These are phyloP conservation scores for Stenodera caucasica DNA, from an alignment of 2,888 invertebrate genomes.

Conservation along the genomic window DNA sequence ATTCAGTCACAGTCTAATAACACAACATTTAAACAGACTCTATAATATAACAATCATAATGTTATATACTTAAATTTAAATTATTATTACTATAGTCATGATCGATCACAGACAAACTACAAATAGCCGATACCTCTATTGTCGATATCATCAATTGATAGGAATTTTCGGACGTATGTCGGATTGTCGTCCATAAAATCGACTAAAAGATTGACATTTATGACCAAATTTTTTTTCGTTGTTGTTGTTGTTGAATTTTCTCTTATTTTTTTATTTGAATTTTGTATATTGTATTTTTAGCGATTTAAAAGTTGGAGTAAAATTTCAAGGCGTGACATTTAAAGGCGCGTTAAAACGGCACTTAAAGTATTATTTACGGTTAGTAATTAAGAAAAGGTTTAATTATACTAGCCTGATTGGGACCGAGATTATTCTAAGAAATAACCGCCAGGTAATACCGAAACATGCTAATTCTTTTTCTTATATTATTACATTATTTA, in stretches of 20 bases:
- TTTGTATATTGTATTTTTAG: conserved; percentile 51
- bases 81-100: conserved; percentile 47
- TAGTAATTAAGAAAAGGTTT: conserved; percentile 55
- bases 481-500: not conserved
- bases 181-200: conserved; percentile 26
- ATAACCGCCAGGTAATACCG: conserved; percentile 32
- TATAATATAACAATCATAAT: conserved; percentile 49
- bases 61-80: conserved; percentile 51
- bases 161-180: conserved; percentile 35
- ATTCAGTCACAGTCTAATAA: conserved; percentile 35
- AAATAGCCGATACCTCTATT: not conserved
- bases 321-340: conserved; percentile 55
- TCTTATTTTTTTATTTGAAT: conserved; percentile 43
- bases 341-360: conserved; percentile 56
- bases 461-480: not conserved
- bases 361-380: conserved; percentile 57
- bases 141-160: not conserved
- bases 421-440: conserved; percentile 53
- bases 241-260: conserved; percentile 42
- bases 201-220: conserved; percentile 50
- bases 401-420: conserved; percentile 54
- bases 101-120: conserved; percentile 28
- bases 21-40: conserved; percentile 35
- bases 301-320: conserved; percentile 47
- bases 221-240: too few relatives aligned